These are phyloP conservation scores for Biston betularia DNA, from an alignment of 2,888 invertebrate species.

Conservation along the genomic window DNA sequence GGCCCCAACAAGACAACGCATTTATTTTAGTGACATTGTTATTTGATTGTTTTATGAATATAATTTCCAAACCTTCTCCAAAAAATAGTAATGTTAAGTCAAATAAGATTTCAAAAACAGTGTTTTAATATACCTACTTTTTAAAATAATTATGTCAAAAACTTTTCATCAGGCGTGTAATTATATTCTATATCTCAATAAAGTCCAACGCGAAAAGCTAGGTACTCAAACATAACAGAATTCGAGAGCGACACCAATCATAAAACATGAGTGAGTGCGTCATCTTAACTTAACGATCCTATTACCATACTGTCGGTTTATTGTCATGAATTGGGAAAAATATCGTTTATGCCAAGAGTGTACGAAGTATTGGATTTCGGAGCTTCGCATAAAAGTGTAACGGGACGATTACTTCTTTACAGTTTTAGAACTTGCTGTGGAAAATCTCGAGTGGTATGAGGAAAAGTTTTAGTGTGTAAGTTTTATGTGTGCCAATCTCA, in stretches of 20 bases:
- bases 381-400: constrained; percentile 19
- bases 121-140: no score
- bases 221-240: constrained; percentile 31
- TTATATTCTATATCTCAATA: constrained; percentile 17
- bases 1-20: no score
- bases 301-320: constrained; percentile 43
- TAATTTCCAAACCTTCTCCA: no score
- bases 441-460: constrained; percentile 13
- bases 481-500: no score
- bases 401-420: not conserved
- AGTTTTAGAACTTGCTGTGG: constrained; percentile 8
- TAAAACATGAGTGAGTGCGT: constrained; percentile 41
- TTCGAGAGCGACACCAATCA: constrained; percentile 34
- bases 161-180: not conserved
- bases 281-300: constrained; percentile 42
- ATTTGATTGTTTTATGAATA: no score
- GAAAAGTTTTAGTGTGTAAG: no score
- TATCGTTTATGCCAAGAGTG: constrained; percentile 33
- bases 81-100: no score
- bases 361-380: constrained; percentile 25
- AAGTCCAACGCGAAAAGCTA: constrained; percentile 19
- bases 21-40: no score
- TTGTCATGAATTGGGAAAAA: constrained; percentile 39
- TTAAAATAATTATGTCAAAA: no score
- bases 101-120: no score